Base-by-base conservation (phyloP, 2,797 vertebrate genomes). In the Sebastes taczanowskii region DNA sequence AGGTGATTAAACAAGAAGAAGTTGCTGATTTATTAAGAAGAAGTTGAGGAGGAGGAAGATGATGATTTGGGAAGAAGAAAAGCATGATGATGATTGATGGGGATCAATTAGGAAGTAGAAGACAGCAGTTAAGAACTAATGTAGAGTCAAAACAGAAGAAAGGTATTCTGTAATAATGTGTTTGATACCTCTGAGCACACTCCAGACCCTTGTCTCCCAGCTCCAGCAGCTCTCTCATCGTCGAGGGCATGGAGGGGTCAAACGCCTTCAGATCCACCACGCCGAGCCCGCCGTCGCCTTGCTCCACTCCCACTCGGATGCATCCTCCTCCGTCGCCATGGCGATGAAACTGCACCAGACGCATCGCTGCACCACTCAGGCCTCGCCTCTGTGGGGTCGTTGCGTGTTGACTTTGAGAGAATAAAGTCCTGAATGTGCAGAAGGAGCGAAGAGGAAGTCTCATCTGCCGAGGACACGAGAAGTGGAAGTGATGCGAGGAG, bases 181-280 rank as follows among this genome's bases (percentile, higher is more conserved):
- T 72, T 3, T 3, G 11, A 42, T 73, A 98, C 98, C 97, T 97
- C 76, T 86, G 94, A 3, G 97, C 98, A 42, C 88, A 87, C 16
- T 96, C 93, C 60, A 98, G 88, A 10, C 95, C 90, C 2, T 83
- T 46, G 3, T 95, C 95, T 59, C 97, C 97, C 64, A 92, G 89
- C 87, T 97, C 96, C 86, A 99, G 93, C 86, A 99, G 97, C 60
- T 94, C 95, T 8, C 89, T 92, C 96, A 97, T 95, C 0, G 95
- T 97, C 20, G 89, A 94, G 7, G 98, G 97, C 89, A 98, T 91
- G 3, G 94, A 91, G 2, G 96, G 84, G 74, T 98, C 97, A 6
- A 96, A 98, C 2, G 92, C 89, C 42, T 94, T 97, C 67, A 98
- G 95, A 74, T 99, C 96, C 77, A 99, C 91, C 78, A 99, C 83